These are phyloP conservation scores for Caenorhabditis sp. DNA, from an alignment of 2,888 invertebrate species.

Conservation along the genomic window DNA sequence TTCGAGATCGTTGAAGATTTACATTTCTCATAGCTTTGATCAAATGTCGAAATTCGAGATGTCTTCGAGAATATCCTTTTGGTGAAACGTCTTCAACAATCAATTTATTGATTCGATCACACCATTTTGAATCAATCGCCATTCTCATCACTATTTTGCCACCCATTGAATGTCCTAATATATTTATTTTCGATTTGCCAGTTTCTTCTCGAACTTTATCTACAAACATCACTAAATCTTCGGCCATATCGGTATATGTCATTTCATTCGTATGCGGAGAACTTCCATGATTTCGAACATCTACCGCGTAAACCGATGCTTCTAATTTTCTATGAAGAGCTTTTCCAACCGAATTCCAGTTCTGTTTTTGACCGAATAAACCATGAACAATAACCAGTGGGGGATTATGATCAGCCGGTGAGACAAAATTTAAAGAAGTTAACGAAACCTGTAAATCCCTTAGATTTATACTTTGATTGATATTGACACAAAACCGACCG, in stretches of 20 bases:
- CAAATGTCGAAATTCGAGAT: slow-evolving; percentile 48
- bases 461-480: not conserved
- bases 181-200: slow-evolving; percentile 12
- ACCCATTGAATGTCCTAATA: slow-evolving; percentile 67
- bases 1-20: slow-evolving; percentile 44
- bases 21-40: slow-evolving; percentile 56
- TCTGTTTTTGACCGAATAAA: slow-evolving; percentile 84
- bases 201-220: slow-evolving; percentile 42
- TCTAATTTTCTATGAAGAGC: slow-evolving; percentile 71
- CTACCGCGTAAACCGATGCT: slow-evolving; percentile 80
- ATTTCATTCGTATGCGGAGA: slow-evolving; percentile 83
- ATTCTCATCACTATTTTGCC: slow-evolving; percentile 63
- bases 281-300: slow-evolving; percentile 93
- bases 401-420: slow-evolving; percentile 17
- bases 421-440: slow-evolving; percentile 22
- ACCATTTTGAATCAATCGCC: slow-evolving; percentile 49
- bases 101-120: slow-evolving; percentile 32
- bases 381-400: slow-evolving; percentile 88
- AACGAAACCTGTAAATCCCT: slow-evolving; percentile 23
- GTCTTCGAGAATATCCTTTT: slow-evolving; percentile 48
- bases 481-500: slow-evolving; percentile 10
- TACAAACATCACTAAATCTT: slow-evolving; percentile 77
- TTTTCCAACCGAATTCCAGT: slow-evolving; percentile 85
- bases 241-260: slow-evolving; percentile 80
- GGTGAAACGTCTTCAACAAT: slow-evolving; percentile 62